Conservation (phyloP, 1,140 invertebrate genomes). For the Condylostylus longicornis region DNA sequence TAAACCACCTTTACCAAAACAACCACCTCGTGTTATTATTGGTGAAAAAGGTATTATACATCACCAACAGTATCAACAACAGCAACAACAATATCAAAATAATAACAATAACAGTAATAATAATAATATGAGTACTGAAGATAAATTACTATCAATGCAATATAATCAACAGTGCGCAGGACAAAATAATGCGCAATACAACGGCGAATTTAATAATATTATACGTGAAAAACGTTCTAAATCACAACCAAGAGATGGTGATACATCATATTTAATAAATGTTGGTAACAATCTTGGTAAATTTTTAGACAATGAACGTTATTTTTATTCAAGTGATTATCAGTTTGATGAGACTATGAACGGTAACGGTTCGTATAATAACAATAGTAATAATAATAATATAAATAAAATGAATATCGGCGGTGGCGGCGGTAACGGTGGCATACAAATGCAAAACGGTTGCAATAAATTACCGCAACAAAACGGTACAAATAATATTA, state of each 20-base stretch:
- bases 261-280: neutral
- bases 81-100: conserved; percentile 4
- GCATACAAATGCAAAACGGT: neutral
- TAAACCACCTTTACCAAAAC: conserved; percentile 30
- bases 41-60: no score
- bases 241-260: conserved; percentile 4
- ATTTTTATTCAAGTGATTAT: conserved; percentile 16
- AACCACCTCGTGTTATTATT: conserved; percentile 30
- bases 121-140: neutral
- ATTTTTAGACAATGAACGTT: conserved; percentile 17
- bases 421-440: neutral
- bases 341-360: conserved; percentile 20
- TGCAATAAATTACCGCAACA: neutral
- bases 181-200: conserved; percentile 4
- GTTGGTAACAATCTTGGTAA: no score
- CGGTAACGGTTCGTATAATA: conserved; percentile 8
- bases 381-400: no score
- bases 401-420: no score
- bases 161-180: conserved; percentile 1
- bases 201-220: no score
- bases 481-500: neutral
- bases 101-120: conserved; percentile 1
- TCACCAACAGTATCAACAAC: conserved; percentile 2
- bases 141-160: no score
- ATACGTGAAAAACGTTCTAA: neutral